Percentiles rank a stretch among this genome's conserved stretches.
phyloP scores from a whole-genome alignment of 2,113 vertebrate species.

The Muntiacus muntjak region DNA sequence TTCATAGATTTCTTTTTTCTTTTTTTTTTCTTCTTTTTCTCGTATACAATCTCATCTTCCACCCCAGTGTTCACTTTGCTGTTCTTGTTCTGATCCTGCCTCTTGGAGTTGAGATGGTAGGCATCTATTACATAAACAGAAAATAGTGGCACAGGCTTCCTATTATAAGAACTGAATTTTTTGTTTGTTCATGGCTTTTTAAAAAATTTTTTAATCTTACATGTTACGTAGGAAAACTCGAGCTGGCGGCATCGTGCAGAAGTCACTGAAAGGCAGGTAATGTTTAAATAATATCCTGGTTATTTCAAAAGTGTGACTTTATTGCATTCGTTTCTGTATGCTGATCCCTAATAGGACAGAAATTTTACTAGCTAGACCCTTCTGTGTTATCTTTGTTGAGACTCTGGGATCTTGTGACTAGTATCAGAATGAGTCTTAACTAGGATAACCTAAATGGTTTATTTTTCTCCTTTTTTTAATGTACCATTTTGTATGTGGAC shows the following conservation, averaged over 20 bases:
- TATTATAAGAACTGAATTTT: not conserved
- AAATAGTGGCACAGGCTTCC: not conserved
- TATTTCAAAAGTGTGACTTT: not conserved
- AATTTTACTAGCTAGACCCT: not conserved
- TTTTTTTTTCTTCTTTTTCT: not conserved
- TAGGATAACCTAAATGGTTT: not conserved
- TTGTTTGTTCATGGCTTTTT: not conserved
- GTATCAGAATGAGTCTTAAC: not conserved
- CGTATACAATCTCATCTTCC: not conserved
- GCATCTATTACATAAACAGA: not conserved
- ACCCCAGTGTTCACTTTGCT: not conserved
- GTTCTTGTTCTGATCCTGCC: not conserved
- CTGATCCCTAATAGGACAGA: not conserved
- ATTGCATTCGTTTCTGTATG: not conserved
- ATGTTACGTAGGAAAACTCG: constrained; percentile 37
- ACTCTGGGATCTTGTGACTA: not conserved
- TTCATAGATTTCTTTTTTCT: not conserved
- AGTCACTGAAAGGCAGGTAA: constrained; percentile 27
- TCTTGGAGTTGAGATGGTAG: not conserved
- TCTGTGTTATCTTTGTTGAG: not conserved
- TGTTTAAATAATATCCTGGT: not conserved
- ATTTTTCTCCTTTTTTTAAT: not conserved
- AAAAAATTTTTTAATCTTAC: not conserved
- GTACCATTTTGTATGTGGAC: not conserved
- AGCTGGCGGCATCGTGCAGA: not conserved